Base-by-base conservation (phyloP, 2,797 vertebrate species). In the Myotis daubentonii region DNA sequence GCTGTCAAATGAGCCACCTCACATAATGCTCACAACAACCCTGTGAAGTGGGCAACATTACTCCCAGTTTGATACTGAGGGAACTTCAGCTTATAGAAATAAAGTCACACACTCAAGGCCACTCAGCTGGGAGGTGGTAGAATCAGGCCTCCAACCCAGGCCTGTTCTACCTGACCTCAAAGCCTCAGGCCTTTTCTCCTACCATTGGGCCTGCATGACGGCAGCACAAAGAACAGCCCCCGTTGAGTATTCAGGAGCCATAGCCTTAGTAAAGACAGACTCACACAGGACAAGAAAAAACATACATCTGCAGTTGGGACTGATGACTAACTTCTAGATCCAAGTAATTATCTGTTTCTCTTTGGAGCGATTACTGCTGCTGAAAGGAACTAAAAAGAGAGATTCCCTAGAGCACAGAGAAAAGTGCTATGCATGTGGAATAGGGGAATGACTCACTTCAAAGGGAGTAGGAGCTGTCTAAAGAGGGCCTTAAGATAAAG, bases 141-240 rank as follows among this genome's bases (percentile, higher is more conserved):
- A 65, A n/a, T 47, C 28, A 62, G 57, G 72, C 53, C 55, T 53
- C 71, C 62, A 30, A n/a, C 38, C 86, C 47, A 25, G 17, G 41
- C 23, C 55, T 2, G 5, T 16, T 47, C 72, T 8, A 19, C 22
- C 57, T 7, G 36, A 16, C 70, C 62, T 55, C 74, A 87, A 55
- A 80, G 49, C 83, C 23, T 47, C 28, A 2, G 0, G 33, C 36
- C 30, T 36, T 44, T 57, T 22, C 49, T 36, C 49, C 53, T 8
- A 66, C 41, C 41, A 17, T 25, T 3, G 20, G 38, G 30, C 19
- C 10, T 0, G 16, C 8, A 11, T 23, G 0, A 8, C 0, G 2
- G 30, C 15, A 47, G 4, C 17, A 5, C 2, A 25, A 53, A 78
- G 33, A 0, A 12, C 4, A 19, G 66, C 5, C 38, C 57, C 12